Conservation (phyloP, 2,797 vertebrate genomes). For the Echeneis naucrates region DNA sequence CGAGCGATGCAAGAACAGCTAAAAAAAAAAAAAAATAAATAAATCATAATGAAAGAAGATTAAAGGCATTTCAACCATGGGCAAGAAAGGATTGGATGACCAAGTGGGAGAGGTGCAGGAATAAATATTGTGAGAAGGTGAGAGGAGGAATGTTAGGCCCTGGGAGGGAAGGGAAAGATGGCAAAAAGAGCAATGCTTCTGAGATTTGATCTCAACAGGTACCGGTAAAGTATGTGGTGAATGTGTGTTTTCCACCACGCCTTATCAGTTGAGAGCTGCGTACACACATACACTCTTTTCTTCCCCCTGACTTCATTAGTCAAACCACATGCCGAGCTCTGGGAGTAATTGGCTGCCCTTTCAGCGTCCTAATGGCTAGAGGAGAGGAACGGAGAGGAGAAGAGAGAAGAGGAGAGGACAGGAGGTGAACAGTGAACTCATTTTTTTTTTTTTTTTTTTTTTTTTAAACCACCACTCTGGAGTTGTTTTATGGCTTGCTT, state of each 20-base stretch:
- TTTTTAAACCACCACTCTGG: slow-evolving; percentile 11
- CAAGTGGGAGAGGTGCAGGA: background rate
- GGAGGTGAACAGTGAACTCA: too few relatives aligned
- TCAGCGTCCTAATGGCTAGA: slow-evolving; percentile 67
- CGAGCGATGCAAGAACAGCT: background rate
- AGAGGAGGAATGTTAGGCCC: slow-evolving; percentile 10
- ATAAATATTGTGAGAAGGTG: background rate
- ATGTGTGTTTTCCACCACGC: slow-evolving; percentile 27
- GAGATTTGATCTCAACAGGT: slow-evolving; percentile 53
- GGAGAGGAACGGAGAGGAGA: slow-evolving; percentile 26
- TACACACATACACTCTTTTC: slow-evolving; percentile 20
- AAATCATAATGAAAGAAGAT: background rate
- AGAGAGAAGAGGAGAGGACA: slow-evolving; percentile 12
- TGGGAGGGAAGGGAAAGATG: slow-evolving; percentile 10
- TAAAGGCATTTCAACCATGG: slow-evolving; percentile 4
- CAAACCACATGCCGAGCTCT: slow-evolving; percentile 62
- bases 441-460: too few relatives aligned
- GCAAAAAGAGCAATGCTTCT: slow-evolving; percentile 6
- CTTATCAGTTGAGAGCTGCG: slow-evolving; percentile 40
- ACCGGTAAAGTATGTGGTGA: slow-evolving; percentile 11
- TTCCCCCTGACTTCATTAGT: slow-evolving; percentile 71
- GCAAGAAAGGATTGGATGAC: slow-evolving; percentile 8
- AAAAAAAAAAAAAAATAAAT: too few relatives aligned
- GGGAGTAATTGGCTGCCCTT: slow-evolving; percentile 78
- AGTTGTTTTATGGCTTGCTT: slow-evolving; percentile 3